Evolutionary conservation across 64 coral and sea anemone genomes (phyloP), one percentile per base, ranked within the genome.

Genomic region (Pocillopora verrucosa): DNA sequence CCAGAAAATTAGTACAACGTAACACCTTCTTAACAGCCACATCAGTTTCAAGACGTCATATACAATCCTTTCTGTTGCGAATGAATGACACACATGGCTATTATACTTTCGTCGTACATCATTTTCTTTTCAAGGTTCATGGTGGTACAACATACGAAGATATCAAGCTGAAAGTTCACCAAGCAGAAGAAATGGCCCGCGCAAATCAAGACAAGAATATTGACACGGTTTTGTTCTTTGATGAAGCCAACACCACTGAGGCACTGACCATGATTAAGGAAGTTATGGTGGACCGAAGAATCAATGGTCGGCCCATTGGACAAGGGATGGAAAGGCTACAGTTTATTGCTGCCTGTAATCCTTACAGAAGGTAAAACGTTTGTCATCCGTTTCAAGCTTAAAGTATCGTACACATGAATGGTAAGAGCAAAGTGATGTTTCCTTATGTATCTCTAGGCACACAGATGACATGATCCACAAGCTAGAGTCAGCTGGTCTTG

Each of bases 381-480:
- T 79, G 11, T 13, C 16, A 13, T 60, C 36, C n/a, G 22, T 20
- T 37, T 12, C 41, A 70, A 45, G 41, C 6, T 2, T 45, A 6
- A 45, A 45, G 41, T 45, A 6, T 45, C 41, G 2, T 3, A 45
- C 2, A 45, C 2, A 45, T 45, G 41, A 45, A 45, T 45, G 6
- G 41, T 45, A 45, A 45, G 2, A 6, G 41, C 2, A 45, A 45
- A 45, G 41, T 45, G 41, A 6, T 45, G 41, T 41, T 5, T 1
- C n/a, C 76, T 56, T 9, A 19, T 38, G 14, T 38, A 56, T 59
- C 34, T 56, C 17, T 67, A 98, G 96, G 88, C 96, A 98, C 70
- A 98, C 96, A 0, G 87, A 98, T 35, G 75, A 98, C 15, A 98
- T 98, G 96, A 98, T 98, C 19, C 65, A 94, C 67, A 98, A 89